A percentile compares a stretch with the other conserved stretches of the same genome.
phyloP scores from a whole-genome alignment of 2,797 vertebrate species.

The Leuciscus waleckii region DNA sequence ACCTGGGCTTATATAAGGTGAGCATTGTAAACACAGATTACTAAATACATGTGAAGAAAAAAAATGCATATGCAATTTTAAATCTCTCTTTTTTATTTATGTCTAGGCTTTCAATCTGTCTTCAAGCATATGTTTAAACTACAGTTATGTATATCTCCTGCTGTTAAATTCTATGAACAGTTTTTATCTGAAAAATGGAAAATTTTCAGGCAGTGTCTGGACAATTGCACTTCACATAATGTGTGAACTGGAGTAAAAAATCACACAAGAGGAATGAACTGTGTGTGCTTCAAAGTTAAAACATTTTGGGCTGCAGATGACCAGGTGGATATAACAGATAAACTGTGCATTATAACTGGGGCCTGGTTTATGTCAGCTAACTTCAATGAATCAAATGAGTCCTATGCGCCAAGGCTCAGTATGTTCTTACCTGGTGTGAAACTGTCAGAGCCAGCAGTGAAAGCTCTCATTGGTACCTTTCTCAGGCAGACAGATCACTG shows the following conservation, averaged over 20 bases:
- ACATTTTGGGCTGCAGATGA: conserved; percentile 50
- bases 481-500: conserved; percentile 39
- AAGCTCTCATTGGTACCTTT: conserved; percentile 14
- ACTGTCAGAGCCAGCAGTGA: conserved; percentile 53
- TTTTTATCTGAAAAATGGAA: conserved; percentile 68
- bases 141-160: conserved; percentile 65
- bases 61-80: background rate
- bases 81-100: background rate
- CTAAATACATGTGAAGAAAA: background rate
- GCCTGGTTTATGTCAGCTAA: conserved; percentile 44
- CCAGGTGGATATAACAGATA: conserved; percentile 67
- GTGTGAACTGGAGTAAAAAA: conserved; percentile 63
- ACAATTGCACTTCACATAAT: conserved; percentile 59
- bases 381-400: conserved; percentile 62
- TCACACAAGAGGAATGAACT: conserved; percentile 63
- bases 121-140: conserved; percentile 71
- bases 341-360: conserved; percentile 59
- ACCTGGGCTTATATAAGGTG: conserved; percentile 33
- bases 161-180: conserved; percentile 74
- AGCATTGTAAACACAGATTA: background rate
- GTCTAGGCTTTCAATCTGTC: conserved; percentile 71
- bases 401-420: conserved; percentile 64
- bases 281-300: conserved; percentile 61
- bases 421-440: conserved; percentile 69
- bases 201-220: background rate